phyloP scores from a whole-genome alignment of 2,113 vertebrate genomes.

The Mustela lutreola region DNA sequence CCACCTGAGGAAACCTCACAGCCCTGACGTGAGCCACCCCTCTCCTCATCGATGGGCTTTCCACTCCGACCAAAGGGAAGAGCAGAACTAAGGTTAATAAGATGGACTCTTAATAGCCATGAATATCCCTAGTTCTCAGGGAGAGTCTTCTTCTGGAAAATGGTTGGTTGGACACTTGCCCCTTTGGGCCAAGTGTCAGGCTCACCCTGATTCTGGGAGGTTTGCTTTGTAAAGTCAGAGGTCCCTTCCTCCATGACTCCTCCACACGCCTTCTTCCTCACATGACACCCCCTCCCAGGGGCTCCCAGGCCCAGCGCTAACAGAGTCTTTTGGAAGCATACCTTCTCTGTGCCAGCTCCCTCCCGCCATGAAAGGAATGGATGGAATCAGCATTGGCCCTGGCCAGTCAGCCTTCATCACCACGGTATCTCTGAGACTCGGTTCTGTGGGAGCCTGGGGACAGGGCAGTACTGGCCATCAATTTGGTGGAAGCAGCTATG shows the following conservation, averaged over 20 bases:
- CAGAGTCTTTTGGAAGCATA: not conserved
- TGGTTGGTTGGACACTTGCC: not conserved
- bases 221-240: not conserved
- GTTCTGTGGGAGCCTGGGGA: not conserved
- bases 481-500: conserved; percentile 49
- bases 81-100: not conserved
- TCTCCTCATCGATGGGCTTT: too few species aligned
- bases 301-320: not conserved
- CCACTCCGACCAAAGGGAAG: not conserved
- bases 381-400: not conserved
- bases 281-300: too few species aligned
- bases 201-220: not conserved
- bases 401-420: conserved; percentile 53
- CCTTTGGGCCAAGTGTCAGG: not conserved
- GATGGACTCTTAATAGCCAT: not conserved
- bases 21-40: accelerated
- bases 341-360: not conserved
- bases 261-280: not conserved
- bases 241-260: not conserved
- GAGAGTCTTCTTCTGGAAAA: not conserved
- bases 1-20: not conserved
- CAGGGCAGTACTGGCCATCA: not conserved
- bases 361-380: too few species aligned
- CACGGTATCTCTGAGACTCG: not conserved
- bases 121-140: not conserved